These are phyloP conservation scores for Caranx ignobilis DNA, from an alignment of 2,113 vertebrate species.

Conservation along the genomic window DNA sequence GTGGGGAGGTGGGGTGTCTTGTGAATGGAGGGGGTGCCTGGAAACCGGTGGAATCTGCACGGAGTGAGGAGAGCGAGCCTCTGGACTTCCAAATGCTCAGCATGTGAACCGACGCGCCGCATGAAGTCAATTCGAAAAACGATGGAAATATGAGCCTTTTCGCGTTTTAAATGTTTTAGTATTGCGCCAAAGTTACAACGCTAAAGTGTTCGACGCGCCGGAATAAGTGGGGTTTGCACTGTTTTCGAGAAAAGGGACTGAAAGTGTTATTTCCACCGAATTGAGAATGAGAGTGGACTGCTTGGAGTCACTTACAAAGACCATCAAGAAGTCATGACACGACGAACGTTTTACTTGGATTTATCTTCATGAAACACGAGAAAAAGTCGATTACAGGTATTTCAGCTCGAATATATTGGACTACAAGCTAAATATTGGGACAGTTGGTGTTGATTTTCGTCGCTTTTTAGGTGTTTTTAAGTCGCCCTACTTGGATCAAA, in stretches of 20 bases:
- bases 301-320: conserved; percentile 82
- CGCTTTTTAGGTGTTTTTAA: conserved; percentile 61
- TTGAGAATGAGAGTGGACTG: conserved; percentile 69
- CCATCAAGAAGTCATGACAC: conserved; percentile 81
- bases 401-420: not conserved
- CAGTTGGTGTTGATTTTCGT: conserved; percentile 5
- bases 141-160: conserved; percentile 23
- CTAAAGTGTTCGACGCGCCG: not conserved
- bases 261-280: conserved; percentile 14
- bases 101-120: conserved; percentile 54
- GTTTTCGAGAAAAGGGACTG: conserved; percentile 25
- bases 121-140: conserved; percentile 51
- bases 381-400: not conserved
- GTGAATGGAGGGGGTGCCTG: conserved; percentile 83
- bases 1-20: conserved; percentile 40
- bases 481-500: conserved; percentile 79
- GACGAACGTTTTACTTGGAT: conserved; percentile 63
- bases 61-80: conserved; percentile 70
- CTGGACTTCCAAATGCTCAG: conserved; percentile 68
- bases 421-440: not conserved
- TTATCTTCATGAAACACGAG: conserved; percentile 44
- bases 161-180: not conserved
- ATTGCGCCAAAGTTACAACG: not conserved
- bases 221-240: not conserved
- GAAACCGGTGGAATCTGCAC: conserved; percentile 81